phyloP scores from a whole-genome alignment of 2,888 invertebrate genomes.

The Caenorhabditis doughertyi region DNA sequence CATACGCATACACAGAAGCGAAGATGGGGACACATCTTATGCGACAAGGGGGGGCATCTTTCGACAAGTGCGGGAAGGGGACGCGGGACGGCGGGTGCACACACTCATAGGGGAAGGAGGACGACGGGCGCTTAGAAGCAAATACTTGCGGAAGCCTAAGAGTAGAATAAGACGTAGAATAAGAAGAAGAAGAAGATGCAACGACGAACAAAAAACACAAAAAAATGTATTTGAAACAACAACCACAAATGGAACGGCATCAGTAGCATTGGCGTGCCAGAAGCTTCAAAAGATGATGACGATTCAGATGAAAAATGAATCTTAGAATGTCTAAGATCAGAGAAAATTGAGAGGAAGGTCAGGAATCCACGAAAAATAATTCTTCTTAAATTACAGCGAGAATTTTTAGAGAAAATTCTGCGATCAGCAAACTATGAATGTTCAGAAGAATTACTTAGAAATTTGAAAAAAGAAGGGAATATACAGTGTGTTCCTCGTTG shows the following conservation, averaged over 20 bases:
- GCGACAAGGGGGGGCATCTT: slow-evolving; percentile 59
- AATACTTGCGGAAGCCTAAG: slow-evolving; percentile 35
- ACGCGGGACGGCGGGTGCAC: slow-evolving; percentile 45
- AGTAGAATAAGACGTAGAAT: slow-evolving; percentile 25
- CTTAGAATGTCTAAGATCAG: too few species aligned
- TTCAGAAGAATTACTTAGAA: too few species aligned
- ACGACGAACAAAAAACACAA: slow-evolving; percentile 23
- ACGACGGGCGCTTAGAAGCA: slow-evolving; percentile 39
- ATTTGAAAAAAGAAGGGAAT: too few species aligned
- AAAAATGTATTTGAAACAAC: background rate
- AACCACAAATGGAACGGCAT: slow-evolving; percentile 17
- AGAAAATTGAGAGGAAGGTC: too few species aligned
- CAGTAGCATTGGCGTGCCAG: slow-evolving; percentile 21
- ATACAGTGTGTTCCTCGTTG: too few species aligned
- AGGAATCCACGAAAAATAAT: too few species aligned
- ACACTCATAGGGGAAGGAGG: slow-evolving; percentile 38
- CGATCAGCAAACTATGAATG: too few species aligned
- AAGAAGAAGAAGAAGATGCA: slow-evolving; percentile 15
- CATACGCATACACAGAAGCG: slow-evolving; percentile 60
- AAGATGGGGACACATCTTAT: slow-evolving; percentile 56
- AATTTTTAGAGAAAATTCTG: too few species aligned
- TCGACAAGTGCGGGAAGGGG: slow-evolving; percentile 59
- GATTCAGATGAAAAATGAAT: slow-evolving; percentile 16
- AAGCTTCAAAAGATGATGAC: background rate
- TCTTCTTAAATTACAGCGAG: too few species aligned